These are phyloP conservation scores for Pao palembangensis DNA, from an alignment of 2,113 vertebrate species.

Conservation along the genomic window DNA sequence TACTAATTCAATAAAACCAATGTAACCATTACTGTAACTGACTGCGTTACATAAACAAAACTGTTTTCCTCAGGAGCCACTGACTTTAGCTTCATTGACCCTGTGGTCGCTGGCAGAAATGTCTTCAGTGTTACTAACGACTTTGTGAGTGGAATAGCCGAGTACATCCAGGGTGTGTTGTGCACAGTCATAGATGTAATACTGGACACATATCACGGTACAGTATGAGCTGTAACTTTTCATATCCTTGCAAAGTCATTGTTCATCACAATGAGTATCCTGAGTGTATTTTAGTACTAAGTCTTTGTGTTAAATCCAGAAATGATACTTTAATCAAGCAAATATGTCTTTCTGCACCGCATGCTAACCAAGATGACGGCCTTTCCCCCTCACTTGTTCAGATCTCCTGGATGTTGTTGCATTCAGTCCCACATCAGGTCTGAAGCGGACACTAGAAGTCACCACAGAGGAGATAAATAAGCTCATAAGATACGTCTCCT, in stretches of 20 bases:
- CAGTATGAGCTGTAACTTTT: not conserved
- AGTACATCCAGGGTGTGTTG: conserved; percentile 40
- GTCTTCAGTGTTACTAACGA: conserved; percentile 46
- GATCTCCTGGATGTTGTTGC: conserved; percentile 51
- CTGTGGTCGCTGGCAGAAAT: conserved; percentile 54
- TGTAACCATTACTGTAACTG: not conserved
- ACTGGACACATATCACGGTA: conserved; percentile 53
- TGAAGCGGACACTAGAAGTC: conserved; percentile 55
- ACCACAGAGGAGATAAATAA: conserved; percentile 55
- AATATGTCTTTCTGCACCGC: not conserved
- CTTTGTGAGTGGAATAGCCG: conserved; percentile 43
- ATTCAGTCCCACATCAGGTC: conserved; percentile 55
- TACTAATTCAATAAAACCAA: not conserved
- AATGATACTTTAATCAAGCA: too few relatives aligned
- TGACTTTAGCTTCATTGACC: conserved; percentile 58
- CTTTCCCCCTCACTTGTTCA: conserved; percentile 19
- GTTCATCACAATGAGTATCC: too few relatives aligned
- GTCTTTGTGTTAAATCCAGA: too few relatives aligned
- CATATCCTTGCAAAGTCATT: too few relatives aligned
- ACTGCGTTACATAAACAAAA: too few relatives aligned
- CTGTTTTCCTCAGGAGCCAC: conserved; percentile 38
- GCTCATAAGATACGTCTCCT: conserved; percentile 48
- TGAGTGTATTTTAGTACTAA: too few relatives aligned
- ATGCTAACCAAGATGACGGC: not conserved
- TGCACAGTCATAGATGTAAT: conserved; percentile 40